Evolutionary conservation across 2,113 vertebrate species (phyloP).

Genomic region (Heliornis fulica): DNA sequence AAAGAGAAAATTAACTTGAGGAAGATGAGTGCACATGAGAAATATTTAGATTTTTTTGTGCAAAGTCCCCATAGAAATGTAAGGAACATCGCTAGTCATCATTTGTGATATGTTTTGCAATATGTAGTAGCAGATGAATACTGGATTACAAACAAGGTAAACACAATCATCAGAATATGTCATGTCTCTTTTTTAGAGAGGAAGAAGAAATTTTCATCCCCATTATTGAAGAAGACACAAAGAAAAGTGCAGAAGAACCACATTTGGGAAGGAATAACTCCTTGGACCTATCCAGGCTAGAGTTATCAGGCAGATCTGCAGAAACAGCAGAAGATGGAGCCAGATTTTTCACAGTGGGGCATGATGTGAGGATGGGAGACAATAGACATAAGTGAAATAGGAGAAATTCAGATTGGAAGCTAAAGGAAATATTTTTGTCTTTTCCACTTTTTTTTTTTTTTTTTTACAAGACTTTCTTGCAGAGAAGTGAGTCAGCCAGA

Average conservation of each 20-base stretch:
- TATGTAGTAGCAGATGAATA: neutral
- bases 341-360: neutral
- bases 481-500: neutral
- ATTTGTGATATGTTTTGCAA: neutral
- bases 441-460: neutral
- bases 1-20: neutral
- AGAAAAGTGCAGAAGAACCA: neutral
- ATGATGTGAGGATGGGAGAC: neutral
- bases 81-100: neutral
- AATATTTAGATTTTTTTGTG: neutral
- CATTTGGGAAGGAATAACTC: neutral
- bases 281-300: neutral
- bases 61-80: neutral
- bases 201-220: neutral
- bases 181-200: neutral
- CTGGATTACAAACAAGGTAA: neutral
- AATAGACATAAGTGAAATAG: neutral
- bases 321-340: neutral
- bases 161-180: neutral
- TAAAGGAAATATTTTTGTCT: neutral
- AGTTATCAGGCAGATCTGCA: rapidly evolving
- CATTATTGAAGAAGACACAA: neutral
- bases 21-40: neutral
- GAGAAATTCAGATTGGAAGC: neutral
- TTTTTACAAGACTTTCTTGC: neutral